Conservation (phyloP, 2,888 invertebrate genomes). For the Lottia gigantea region DNA sequence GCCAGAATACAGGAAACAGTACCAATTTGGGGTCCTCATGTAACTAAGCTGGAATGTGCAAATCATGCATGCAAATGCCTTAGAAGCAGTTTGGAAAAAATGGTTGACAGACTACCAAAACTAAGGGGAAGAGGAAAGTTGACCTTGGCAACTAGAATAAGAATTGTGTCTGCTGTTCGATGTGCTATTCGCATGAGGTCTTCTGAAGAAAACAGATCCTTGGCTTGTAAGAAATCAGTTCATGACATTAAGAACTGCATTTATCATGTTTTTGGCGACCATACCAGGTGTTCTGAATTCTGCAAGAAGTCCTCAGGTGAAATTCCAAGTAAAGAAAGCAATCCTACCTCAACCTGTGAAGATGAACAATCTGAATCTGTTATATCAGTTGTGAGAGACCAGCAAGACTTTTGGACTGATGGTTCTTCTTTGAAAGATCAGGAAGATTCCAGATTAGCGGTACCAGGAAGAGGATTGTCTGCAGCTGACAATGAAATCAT, state of each 20-base stretch:
- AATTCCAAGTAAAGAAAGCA: too few relatives aligned
- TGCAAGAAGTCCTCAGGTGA: too few relatives aligned
- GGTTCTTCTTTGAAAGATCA: slow-evolving; percentile 8
- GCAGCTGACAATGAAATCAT: slow-evolving; percentile 17
- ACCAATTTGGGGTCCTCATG: slow-evolving; percentile 21
- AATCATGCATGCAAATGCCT: slow-evolving; percentile 28
- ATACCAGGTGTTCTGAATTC: slow-evolving; percentile 26
- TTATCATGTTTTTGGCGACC: slow-evolving; percentile 33
- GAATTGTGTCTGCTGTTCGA: slow-evolving; percentile 24
- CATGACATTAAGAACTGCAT: too few relatives aligned
- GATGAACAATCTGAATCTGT: too few relatives aligned
- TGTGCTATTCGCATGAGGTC: too few relatives aligned
- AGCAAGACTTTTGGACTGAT: slow-evolving; percentile 20
- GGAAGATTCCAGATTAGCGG: slow-evolving; percentile 12
- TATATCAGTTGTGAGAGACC: too few relatives aligned
- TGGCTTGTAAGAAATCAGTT: too few relatives aligned
- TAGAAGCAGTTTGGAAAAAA: slow-evolving; percentile 23
- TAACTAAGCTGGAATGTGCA: slow-evolving; percentile 29
- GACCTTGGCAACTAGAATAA: slow-evolving; percentile 16
- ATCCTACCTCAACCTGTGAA: too few relatives aligned
- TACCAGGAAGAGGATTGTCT: not conserved
- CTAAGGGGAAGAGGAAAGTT: slow-evolving; percentile 20
- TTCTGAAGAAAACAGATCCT: too few relatives aligned
- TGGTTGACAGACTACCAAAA: slow-evolving; percentile 17
- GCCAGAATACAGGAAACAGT: too few relatives aligned